Evolutionary conservation across 2,113 vertebrate species (phyloP).

Genomic region (Camarhynchus parvulus): DNA sequence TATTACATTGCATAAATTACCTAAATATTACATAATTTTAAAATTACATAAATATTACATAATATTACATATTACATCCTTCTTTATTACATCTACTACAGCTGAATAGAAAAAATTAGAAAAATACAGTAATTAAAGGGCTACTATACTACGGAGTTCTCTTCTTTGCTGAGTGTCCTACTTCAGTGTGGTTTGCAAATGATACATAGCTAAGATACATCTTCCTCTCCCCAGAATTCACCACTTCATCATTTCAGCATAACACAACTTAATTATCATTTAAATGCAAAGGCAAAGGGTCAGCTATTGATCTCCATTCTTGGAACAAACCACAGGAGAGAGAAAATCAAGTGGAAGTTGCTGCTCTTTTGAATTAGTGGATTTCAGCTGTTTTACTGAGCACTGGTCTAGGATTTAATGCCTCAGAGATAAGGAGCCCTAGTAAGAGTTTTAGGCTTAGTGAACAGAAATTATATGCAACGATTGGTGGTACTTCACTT

Average conservation of each 20-base stretch:
- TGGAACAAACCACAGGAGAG: conserved; percentile 16
- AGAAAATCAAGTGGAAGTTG: conserved; percentile 20
- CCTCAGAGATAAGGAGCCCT: background rate
- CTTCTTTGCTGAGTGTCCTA: background rate
- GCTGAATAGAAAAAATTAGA: background rate
- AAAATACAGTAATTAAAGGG: background rate
- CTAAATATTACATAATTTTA: no score
- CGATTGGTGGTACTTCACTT: background rate
- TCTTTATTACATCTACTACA: background rate
- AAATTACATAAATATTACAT: no score
- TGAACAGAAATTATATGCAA: background rate
- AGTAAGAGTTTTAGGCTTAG: background rate
- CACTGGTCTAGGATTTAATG: background rate
- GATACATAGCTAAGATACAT: background rate
- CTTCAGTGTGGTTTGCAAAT: background rate
- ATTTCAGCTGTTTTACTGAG: background rate
- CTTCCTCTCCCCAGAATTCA: background rate
- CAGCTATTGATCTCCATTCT: conserved; percentile 19
- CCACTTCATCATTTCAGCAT: conserved; percentile 12
- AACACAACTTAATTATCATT: conserved; percentile 39
- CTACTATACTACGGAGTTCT: background rate
- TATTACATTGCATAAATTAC: background rate
- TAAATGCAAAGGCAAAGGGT: conserved; percentile 12
- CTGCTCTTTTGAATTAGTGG: background rate
- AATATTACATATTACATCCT: background rate